Evolutionary conservation across 2,797 vertebrate species (phyloP), one percentile per base, ranked within the genome.

Genomic region (Sarcophilus harrisii): DNA sequence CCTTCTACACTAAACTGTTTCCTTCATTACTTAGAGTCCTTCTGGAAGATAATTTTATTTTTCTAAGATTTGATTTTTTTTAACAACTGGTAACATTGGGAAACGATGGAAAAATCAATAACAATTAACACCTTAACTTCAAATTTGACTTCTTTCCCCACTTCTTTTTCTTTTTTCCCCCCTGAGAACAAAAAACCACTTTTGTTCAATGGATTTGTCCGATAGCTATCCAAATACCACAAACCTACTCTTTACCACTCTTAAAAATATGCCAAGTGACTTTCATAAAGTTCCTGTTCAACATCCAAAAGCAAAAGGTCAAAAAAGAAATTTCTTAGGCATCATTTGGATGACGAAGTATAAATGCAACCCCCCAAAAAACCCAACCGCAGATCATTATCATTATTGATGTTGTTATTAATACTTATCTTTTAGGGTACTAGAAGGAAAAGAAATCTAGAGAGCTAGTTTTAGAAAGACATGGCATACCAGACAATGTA

Each of bases 401-500:
- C 73, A 87, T 87, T 49, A 6, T 87, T 87, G 8, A 45, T 87
- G 59, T 21, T 38, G 9, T 87, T 87, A 27, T 87, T 87, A 87
- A 87, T 87, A 49, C 73, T 87, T 87, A 92, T 94, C 24, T 92
- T 90, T 91, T 4, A 12, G 91, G 66, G 52, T 12, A 12, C 24
- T 30, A 38, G 92, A 52, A 59, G 59, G 90, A 58, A n/a, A 90
- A 62, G 95, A 92, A 73, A 90, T 94, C 49, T 94, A 10, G 32
- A 98, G 97, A 91, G 94, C 97, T 94, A 59, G 91, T 89, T 95
- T 97, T 96, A 3, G 90, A 94, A 95, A 96, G 96, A 95, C 91
- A 32, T 27, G 0, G 57, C 98, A 97, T 90, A 96, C 93, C 98
- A 98, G 97, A 97, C 97, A 96, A 92, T 94, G 95, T 0, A 81